phyloP scores from a whole-genome alignment of 2,797 vertebrate species.

The Pteropus rufus region DNA sequence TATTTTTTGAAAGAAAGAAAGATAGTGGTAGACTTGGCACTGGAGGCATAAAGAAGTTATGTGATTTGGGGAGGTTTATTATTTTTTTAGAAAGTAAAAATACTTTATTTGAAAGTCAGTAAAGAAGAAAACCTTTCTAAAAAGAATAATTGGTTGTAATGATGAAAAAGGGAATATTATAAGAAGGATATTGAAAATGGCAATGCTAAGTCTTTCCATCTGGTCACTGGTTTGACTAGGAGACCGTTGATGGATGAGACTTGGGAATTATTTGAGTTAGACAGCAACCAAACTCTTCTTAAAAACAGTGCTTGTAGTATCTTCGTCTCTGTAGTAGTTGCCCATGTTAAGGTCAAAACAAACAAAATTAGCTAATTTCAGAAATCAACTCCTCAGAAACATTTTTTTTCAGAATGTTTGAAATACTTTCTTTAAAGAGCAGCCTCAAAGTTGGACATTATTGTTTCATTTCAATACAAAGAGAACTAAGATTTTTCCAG shows the following conservation, averaged over 20 bases:
- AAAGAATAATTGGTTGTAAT: background rate
- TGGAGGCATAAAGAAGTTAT: background rate
- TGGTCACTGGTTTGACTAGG: background rate
- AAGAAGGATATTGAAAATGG: background rate
- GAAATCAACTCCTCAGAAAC: background rate
- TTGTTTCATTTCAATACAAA: background rate
- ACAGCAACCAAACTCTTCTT: background rate
- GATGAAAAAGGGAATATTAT: background rate
- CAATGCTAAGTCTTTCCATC: background rate
- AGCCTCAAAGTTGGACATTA: background rate
- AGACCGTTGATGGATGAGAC: background rate
- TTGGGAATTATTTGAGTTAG: background rate
- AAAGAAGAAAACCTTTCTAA: background rate
- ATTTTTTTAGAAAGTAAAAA: background rate
- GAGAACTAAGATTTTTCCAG: background rate
- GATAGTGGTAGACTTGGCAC: background rate
- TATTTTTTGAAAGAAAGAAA: background rate
- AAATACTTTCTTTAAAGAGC: background rate
- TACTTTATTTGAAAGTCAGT: background rate
- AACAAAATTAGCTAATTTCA: background rate
- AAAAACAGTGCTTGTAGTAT: background rate
- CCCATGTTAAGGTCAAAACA: background rate
- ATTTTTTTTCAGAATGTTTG: background rate
- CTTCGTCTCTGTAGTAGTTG: background rate
- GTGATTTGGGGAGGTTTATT: background rate